Evolutionary conservation across 1,140 invertebrate genomes (phyloP).

Genomic region (Chelonus insularis): DNA sequence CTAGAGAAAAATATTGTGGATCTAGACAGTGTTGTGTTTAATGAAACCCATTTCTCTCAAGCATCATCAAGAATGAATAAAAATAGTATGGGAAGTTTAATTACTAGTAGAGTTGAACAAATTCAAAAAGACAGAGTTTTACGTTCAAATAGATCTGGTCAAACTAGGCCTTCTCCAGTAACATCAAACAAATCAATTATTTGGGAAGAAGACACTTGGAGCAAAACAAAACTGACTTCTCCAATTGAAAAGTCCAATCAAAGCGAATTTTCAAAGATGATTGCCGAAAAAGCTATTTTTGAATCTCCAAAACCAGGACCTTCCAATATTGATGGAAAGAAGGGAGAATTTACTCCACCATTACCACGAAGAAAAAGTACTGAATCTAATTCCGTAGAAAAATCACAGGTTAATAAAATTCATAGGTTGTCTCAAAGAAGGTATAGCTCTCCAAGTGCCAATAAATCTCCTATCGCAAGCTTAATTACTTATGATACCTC

Average conservation of each 20-base stretch:
- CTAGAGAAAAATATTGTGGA: conserved; percentile 53
- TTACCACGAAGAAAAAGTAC: not conserved
- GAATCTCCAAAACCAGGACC: too few relatives aligned
- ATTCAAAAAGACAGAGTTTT: too few relatives aligned
- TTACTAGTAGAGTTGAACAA: too few relatives aligned
- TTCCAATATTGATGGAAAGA: too few relatives aligned
- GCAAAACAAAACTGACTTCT: conserved; percentile 8
- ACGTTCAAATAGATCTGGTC: too few relatives aligned
- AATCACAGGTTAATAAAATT: conserved; percentile 10
- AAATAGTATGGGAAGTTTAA: too few relatives aligned
- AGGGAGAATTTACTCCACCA: not conserved
- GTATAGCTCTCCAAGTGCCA: conserved; percentile 20
- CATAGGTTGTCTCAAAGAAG: conserved; percentile 26
- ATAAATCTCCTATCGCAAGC: conserved; percentile 36
- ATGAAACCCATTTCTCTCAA: conserved; percentile 30
- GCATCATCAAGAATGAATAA: not conserved
- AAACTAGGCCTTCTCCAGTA: too few relatives aligned
- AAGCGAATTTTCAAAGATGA: too few relatives aligned
- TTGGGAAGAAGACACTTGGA: conserved; percentile 52
- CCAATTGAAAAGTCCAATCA: not conserved
- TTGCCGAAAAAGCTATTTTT: not conserved
- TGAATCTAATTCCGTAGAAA: conserved; percentile 1
- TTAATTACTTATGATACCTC: conserved; percentile 30
- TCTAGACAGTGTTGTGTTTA: conserved; percentile 37
- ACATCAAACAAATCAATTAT: conserved; percentile 22